Percentiles rank a stretch among this genome's conserved stretches.
Evolutionary conservation across 2,797 vertebrate genomes (phyloP).

Genomic region (Echeneis naucrates): DNA sequence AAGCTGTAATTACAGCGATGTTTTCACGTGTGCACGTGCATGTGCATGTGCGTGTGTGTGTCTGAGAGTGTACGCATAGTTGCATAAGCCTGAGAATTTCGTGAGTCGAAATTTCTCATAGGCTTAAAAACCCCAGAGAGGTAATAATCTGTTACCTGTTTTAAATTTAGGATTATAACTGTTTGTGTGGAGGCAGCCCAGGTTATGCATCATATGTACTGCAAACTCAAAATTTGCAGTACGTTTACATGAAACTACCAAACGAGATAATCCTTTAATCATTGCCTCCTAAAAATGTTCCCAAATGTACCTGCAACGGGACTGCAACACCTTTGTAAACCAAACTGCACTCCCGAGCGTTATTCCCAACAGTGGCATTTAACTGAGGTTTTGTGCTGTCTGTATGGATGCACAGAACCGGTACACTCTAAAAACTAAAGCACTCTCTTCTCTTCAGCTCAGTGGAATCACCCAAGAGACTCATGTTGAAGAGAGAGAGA

Average conservation of each 20-base stretch:
- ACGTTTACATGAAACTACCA: slow-evolving; percentile 7
- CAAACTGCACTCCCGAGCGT: slow-evolving; percentile 12
- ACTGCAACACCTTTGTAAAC: slow-evolving; percentile 42
- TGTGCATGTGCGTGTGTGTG: too few relatives aligned
- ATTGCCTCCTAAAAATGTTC: slow-evolving; percentile 23
- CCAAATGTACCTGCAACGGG: slow-evolving; percentile 29
- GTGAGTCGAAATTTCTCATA: slow-evolving; percentile 4
- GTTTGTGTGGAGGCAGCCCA: slow-evolving; percentile 2
- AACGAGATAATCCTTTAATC: slow-evolving; percentile 11
- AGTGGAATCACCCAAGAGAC: slow-evolving; percentile 51
- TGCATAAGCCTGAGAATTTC: background rate
- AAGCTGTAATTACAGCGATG: background rate
- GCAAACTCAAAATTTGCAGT: background rate
- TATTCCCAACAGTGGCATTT: slow-evolving; percentile 23
- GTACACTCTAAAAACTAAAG: slow-evolving; percentile 38
- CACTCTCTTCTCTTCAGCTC: slow-evolving; percentile 37
- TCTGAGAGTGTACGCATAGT: too few relatives aligned
- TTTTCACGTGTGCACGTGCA: background rate
- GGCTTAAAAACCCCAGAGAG: slow-evolving; percentile 2
- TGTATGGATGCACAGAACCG: slow-evolving; percentile 35
- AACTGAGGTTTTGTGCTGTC: slow-evolving; percentile 19
- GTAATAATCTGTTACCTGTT: slow-evolving; percentile 1
- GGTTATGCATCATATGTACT: background rate
- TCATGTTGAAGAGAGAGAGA: slow-evolving; percentile 26
- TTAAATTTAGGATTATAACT: slow-evolving; percentile 14